These are phyloP conservation scores for Euwallacea similis DNA, from an alignment of 1,140 invertebrate genomes.

Conservation along the genomic window DNA sequence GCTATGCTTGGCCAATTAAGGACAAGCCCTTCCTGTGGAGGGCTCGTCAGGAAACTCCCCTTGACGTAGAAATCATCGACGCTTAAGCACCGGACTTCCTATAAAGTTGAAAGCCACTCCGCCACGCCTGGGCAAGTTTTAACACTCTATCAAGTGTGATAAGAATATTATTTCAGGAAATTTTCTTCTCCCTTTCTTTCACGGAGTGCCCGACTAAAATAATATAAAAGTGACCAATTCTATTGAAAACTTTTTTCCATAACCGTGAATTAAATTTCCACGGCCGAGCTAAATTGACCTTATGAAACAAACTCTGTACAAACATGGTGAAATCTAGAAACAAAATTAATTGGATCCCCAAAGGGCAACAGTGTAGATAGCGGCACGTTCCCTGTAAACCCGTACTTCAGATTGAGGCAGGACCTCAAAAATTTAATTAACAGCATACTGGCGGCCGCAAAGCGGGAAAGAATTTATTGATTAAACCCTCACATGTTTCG, in stretches of 20 bases:
- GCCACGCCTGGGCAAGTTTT: constrained; percentile 22
- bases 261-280: too few species aligned
- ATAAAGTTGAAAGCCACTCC: constrained; percentile 28
- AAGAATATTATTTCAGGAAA: constrained; percentile 4
- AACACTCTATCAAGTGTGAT: constrained; percentile 29
- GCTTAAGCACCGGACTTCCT: constrained; percentile 14
- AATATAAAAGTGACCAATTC: too few species aligned
- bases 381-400: background rate
- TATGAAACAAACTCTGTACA: too few species aligned
- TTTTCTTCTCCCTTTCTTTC: too few species aligned
- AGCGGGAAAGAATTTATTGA: background rate
- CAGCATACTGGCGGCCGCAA: background rate
- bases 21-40: too few species aligned
- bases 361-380: background rate
- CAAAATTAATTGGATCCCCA: background rate
- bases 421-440: constrained; percentile 7
- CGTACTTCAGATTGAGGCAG: background rate
- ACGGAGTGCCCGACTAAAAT: too few species aligned
- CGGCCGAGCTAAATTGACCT: too few species aligned
- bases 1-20: too few species aligned
- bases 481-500: background rate
- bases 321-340: too few species aligned
- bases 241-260: too few species aligned
- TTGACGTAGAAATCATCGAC: background rate
- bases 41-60: too few species aligned